phyloP scores from a whole-genome alignment of 1,140 invertebrate genomes.

The Diorhabda carinulata region DNA sequence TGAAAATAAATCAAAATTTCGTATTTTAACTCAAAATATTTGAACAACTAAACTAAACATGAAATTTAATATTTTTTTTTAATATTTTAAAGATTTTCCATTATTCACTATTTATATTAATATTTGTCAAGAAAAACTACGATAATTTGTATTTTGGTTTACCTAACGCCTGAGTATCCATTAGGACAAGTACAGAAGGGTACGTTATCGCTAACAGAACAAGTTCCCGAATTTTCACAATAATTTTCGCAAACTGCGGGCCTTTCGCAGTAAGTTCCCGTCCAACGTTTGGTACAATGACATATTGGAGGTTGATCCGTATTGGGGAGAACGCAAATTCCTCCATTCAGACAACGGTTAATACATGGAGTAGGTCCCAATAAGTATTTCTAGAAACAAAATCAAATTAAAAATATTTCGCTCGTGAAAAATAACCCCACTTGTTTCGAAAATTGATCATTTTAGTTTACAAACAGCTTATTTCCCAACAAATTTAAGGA shows the following conservation, averaged over 20 bases:
- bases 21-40: too few species aligned
- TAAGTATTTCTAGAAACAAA: conserved; percentile 43
- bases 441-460: too few species aligned
- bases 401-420: neutral
- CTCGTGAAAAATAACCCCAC: neutral
- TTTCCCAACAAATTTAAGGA: too few species aligned
- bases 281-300: conserved; percentile 57
- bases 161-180: conserved; percentile 14
- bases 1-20: too few species aligned
- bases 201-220: conserved; percentile 47
- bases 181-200: conserved; percentile 45
- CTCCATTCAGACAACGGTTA: conserved; percentile 55
- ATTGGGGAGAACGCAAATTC: conserved; percentile 51
- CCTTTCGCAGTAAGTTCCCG: conserved; percentile 54
- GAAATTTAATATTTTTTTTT: too few species aligned
- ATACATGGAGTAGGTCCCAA: conserved; percentile 59
- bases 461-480: too few species aligned
- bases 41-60: too few species aligned
- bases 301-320: conserved; percentile 49
- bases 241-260: conserved; percentile 52
- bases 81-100: too few species aligned
- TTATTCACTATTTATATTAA: too few species aligned
- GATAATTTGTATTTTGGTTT: neutral
- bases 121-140: too few species aligned
- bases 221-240: conserved; percentile 59